phyloP scores from a whole-genome alignment of 2,888 invertebrate genomes.

The Chrysolina haemoptera region DNA sequence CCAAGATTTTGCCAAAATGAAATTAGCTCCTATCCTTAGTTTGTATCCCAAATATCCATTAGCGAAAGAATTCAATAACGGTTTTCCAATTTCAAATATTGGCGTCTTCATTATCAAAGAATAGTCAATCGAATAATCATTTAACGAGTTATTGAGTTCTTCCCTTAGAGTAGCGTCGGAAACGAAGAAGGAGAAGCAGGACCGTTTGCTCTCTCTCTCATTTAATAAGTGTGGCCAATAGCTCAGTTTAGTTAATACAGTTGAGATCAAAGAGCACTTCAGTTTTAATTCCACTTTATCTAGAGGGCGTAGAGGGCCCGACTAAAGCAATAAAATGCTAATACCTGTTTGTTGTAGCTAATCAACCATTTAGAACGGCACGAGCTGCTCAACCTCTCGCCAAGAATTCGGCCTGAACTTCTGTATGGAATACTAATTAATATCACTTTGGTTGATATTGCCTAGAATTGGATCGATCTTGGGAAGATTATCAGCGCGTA shows the following conservation, averaged over 20 bases:
- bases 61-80: neutral
- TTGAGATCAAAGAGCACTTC: slow-evolving; percentile 72
- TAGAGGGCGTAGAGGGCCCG: slow-evolving; percentile 70
- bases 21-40: neutral
- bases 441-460: slow-evolving; percentile 41
- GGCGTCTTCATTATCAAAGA: slow-evolving; percentile 8
- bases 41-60: slow-evolving; percentile 7
- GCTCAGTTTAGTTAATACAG: slow-evolving; percentile 70
- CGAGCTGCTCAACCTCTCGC: slow-evolving; percentile 53
- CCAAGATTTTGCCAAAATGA: no score
- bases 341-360: slow-evolving; percentile 79
- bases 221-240: slow-evolving; percentile 69
- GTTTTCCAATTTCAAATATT: slow-evolving; percentile 12
- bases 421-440: slow-evolving; percentile 55
- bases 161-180: slow-evolving; percentile 38
- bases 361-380: slow-evolving; percentile 71
- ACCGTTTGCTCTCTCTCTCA: slow-evolving; percentile 58
- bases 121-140: slow-evolving; percentile 56
- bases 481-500: neutral
- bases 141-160: slow-evolving; percentile 65
- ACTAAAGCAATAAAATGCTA: slow-evolving; percentile 80
- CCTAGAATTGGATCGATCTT: slow-evolving; percentile 17
- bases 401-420: slow-evolving; percentile 43
- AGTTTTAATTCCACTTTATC: slow-evolving; percentile 75
- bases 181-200: slow-evolving; percentile 45